Conservation (phyloP, 2,797 vertebrate genomes). For the Setipinna tenuifilis region DNA sequence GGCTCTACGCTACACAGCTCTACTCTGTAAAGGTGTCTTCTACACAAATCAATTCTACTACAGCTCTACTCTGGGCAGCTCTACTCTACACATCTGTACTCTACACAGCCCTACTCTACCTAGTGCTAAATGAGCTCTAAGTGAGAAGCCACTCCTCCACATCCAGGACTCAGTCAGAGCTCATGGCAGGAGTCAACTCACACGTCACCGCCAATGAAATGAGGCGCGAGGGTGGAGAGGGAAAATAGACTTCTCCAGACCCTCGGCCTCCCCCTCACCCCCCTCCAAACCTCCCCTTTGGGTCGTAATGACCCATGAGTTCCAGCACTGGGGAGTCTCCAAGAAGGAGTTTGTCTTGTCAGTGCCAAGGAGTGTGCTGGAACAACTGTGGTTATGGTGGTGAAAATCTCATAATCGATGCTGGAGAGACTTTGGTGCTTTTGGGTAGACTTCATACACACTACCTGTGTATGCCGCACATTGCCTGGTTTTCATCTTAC, state of each 20-base stretch:
- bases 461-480: neutral
- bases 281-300: neutral
- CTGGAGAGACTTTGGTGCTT: neutral
- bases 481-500: neutral
- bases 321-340: neutral
- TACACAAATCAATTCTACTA: too few species aligned
- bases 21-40: too few species aligned
- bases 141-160: too few species aligned
- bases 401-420: neutral
- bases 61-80: too few species aligned
- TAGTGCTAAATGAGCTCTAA: too few species aligned
- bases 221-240: neutral
- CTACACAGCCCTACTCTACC: too few species aligned
- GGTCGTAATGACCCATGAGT: slow-evolving; percentile 3
- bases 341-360: slow-evolving; percentile 4
- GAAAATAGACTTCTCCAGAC: neutral
- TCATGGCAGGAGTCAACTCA: neutral
- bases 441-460: neutral
- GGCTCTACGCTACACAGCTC: too few species aligned
- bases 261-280: neutral
- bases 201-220: neutral
- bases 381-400: neutral
- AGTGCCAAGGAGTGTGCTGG: slow-evolving; percentile 16
- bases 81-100: too few species aligned
- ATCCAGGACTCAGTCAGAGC: neutral